Base-by-base conservation (phyloP, 2,113 vertebrate genomes). In the Ptilorrhoa leucosticta region DNA sequence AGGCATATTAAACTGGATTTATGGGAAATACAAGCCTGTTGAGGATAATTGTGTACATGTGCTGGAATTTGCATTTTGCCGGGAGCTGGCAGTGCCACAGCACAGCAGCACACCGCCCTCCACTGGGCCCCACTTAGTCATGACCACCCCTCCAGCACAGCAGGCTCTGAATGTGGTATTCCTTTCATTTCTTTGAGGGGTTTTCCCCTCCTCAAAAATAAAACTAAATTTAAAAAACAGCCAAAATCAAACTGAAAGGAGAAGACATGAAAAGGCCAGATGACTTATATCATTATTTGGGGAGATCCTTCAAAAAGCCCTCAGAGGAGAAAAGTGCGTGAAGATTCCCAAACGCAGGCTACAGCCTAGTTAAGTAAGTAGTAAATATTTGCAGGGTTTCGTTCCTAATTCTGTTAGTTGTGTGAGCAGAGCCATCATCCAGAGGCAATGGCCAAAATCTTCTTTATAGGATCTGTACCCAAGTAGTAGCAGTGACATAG, bases 101-200 rank as follows among this genome's bases (percentile, higher is more conserved):
- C 73, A 4, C 80, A 94, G 84, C 89, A 39, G 58, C 75, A 72
- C 90, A 58, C n/a, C 53, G 95, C 96, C 96, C 94, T 96, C 93
- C 75, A 0, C 91, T 9, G 93, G 91, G 72, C 28, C 33, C 20
- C 15, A 5, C 13, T 4, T 3, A 16, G 13, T 18, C 61, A 7
- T 8, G 48, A 0, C 21, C 40, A 21, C 31, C 7, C 0, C 39
- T 61, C 61, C 1, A 0, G 30, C 79, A 39, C 42, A 21, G 42
- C 45, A 1, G 50, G 20, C 54, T 90, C 84, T 63, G 27, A 33
- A 2, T 56, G 48, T 28, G 56, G 19, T 9, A 7, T 14, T 40
- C 17, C 57, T 44, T 61, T 26, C 13, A 4, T 33, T 53, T 33
- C 37, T 56, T n/a, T 28, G 15, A 13, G 40, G 9, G 1, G 4